Conservation (phyloP, 2,113 vertebrate genomes). For the Emydocephalus ijimae region DNA sequence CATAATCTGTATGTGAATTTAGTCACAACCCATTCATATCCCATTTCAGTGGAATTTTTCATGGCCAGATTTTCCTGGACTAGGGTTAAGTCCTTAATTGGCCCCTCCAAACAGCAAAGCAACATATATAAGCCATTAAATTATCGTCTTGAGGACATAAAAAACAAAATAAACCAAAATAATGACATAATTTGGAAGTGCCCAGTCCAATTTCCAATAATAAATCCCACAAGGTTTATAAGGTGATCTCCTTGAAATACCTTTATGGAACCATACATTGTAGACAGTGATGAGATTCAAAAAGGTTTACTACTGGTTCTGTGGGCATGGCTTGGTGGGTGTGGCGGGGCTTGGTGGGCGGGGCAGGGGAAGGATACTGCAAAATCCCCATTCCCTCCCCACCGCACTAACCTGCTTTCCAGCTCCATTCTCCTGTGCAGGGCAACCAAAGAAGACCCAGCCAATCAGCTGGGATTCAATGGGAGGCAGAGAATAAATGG, state of each 20-base stretch:
- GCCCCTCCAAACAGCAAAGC: background rate
- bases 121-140: background rate
- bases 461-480: no score
- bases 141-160: background rate
- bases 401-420: no score
- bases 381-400: no score
- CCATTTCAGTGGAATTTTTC: background rate
- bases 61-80: background rate
- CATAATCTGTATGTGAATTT: background rate
- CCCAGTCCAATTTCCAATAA: background rate
- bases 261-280: background rate
- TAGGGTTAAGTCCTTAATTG: background rate
- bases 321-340: no score
- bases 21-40: background rate
- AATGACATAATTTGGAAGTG: background rate
- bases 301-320: no score
- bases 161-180: background rate
- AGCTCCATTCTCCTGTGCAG: no score
- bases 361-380: no score
- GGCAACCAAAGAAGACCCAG: no score
- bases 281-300: no score
- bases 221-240: background rate
- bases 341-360: no score
- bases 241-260: background rate
- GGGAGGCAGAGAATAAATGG: no score